Evolutionary conservation across 1,140 invertebrate species (phyloP).

Genomic region (Pollicipes pollicipes): DNA sequence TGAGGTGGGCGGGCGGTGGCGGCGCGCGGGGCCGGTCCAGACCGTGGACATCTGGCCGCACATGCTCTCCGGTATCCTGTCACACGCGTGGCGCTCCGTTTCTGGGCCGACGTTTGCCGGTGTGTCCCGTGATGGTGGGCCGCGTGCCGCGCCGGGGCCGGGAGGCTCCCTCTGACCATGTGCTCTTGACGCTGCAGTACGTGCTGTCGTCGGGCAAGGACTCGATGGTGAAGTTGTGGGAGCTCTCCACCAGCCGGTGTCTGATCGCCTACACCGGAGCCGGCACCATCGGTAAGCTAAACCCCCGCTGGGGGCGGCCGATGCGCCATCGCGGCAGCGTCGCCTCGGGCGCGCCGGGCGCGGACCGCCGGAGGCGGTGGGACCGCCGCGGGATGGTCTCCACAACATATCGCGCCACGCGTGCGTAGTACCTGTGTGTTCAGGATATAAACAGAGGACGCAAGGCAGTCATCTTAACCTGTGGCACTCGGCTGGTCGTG

Average conservation of each 20-base stretch:
- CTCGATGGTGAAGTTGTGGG: conserved; percentile 93
- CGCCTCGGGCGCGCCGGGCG: background rate
- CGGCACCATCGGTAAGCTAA: conserved; percentile 83
- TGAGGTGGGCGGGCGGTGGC: conserved; percentile 33
- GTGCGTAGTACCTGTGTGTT: too few species aligned
- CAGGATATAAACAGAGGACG: too few species aligned
- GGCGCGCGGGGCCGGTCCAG: background rate
- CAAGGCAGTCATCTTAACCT: too few species aligned
- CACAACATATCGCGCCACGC: too few species aligned
- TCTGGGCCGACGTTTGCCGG: too few species aligned
- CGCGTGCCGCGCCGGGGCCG: too few species aligned
- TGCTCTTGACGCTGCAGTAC: conserved; percentile 57
- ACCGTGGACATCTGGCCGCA: conserved; percentile 2
- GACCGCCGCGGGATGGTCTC: too few species aligned
- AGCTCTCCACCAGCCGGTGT: conserved; percentile 85
- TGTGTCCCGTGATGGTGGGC: too few species aligned
- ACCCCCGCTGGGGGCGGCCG: conserved; percentile 27
- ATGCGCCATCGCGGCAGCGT: background rate
- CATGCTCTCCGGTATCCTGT: conserved; percentile 5
- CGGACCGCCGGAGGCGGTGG: too few species aligned
- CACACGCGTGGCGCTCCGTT: too few species aligned
- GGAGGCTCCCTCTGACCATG: conserved; percentile 11
- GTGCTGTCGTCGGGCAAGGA: conserved; percentile 88
- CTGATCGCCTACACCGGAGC: conserved; percentile 91
- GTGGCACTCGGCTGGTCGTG: too few species aligned